Conservation (phyloP, 2,113 vertebrate genomes). For the Synchiropus splendidus region DNA sequence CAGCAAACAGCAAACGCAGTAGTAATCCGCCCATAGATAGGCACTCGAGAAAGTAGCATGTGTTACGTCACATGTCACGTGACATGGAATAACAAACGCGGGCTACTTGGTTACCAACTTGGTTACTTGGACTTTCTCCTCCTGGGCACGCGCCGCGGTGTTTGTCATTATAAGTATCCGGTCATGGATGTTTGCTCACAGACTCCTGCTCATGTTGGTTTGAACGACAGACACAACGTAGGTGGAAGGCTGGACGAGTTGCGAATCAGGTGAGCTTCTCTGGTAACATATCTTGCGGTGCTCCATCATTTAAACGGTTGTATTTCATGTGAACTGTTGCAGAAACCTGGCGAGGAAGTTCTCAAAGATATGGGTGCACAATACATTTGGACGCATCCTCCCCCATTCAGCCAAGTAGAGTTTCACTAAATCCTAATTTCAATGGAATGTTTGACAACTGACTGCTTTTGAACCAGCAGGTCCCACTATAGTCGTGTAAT, state of each 20-base stretch:
- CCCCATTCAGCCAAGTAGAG: constrained; percentile 76
- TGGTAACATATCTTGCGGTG: neutral
- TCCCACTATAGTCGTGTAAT: constrained; percentile 55
- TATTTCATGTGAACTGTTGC: constrained; percentile 1
- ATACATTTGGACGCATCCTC: constrained; percentile 77
- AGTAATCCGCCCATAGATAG: no score
- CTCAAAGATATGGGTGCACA: constrained; percentile 77
- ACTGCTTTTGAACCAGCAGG: constrained; percentile 45
- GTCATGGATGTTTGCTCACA: no score
- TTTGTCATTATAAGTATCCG: no score
- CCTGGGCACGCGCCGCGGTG: no score
- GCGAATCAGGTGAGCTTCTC: constrained; percentile 59
- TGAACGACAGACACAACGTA: constrained; percentile 30
- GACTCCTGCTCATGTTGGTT: no score
- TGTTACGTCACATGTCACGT: constrained; percentile 16
- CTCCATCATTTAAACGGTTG: neutral
- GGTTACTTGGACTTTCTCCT: no score
- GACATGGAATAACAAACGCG: constrained; percentile 39
- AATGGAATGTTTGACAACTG: neutral
- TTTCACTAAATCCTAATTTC: neutral
- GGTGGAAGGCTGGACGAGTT: constrained; percentile 71
- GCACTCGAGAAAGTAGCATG: no score
- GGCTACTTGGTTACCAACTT: constrained; percentile 1
- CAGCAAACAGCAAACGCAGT: no score
- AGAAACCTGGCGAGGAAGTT: constrained; percentile 83